Evolutionary conservation across 1,140 invertebrate genomes (phyloP).

Genomic region (Solenopsis invicta): DNA sequence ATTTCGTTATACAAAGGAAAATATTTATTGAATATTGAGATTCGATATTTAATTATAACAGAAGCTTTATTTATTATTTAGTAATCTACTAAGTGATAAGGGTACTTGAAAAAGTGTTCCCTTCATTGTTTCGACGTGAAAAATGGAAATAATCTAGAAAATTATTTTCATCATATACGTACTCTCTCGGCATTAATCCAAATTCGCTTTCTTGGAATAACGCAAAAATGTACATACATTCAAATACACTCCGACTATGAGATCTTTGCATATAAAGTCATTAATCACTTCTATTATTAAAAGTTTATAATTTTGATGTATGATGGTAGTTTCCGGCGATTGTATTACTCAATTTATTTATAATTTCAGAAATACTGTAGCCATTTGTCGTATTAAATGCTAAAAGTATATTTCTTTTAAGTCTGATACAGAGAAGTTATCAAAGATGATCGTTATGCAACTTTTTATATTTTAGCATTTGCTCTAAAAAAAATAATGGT

Average conservation of each 20-base stretch:
- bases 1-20: not conserved
- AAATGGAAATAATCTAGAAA: constrained; percentile 12
- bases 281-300: not conserved
- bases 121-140: constrained; percentile 18
- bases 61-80: not conserved
- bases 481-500: too few relatives aligned
- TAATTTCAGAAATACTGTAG: not conserved
- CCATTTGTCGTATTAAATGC: not conserved
- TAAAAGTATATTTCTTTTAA: not conserved
- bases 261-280: not conserved
- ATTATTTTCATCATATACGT: not conserved
- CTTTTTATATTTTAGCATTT: not conserved
- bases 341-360: not conserved
- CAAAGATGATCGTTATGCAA: not conserved
- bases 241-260: not conserved
- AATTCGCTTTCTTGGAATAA: constrained; percentile 14
- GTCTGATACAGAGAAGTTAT: not conserved
- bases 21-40: not conserved
- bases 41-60: not conserved
- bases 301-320: not conserved
- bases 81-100: not conserved
- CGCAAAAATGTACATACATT: not conserved
- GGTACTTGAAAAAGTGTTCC: not conserved
- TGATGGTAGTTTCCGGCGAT: not conserved
- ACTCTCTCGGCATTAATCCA: not conserved